Percentiles rank a stretch among this genome's conserved stretches.
Conservation (phyloP, 2,797 vertebrate species). For the Ptychadena robeensis region DNA sequence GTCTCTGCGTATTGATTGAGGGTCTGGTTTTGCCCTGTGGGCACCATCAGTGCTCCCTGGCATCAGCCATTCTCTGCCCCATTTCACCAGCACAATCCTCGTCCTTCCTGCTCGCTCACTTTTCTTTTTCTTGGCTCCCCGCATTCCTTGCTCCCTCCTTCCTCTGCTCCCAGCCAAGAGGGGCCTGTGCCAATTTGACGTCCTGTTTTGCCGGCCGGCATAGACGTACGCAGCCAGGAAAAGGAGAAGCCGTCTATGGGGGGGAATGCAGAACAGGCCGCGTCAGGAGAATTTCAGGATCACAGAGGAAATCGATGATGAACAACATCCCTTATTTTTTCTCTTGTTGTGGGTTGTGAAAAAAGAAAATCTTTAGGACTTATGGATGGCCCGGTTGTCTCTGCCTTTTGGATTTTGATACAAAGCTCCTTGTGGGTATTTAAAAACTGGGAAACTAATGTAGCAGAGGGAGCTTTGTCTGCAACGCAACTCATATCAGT, state of each 20-base stretch:
- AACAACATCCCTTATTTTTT: background rate
- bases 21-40: background rate
- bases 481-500: no score
- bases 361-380: no score
- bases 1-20: constrained; percentile 25
- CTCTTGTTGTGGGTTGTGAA: background rate
- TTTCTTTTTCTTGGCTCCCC: background rate
- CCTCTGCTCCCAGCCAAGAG: background rate
- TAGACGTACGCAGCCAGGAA: background rate
- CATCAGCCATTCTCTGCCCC: constrained; percentile 22
- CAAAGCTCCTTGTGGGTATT: no score
- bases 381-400: no score
- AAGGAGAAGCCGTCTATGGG: background rate
- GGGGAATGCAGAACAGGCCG: background rate
- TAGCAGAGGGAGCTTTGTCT: no score
- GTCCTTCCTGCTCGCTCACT: background rate
- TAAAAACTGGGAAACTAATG: no score
- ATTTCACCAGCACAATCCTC: constrained; percentile 18
- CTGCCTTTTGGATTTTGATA: no score
- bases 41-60: background rate
- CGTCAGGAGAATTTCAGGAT: background rate
- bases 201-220: constrained; percentile 19
- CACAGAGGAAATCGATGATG: background rate
- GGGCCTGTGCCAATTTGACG: constrained; percentile 1
- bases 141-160: background rate